Base-by-base conservation (phyloP, 2,113 vertebrate genomes). In the Ceratotherium simum region DNA sequence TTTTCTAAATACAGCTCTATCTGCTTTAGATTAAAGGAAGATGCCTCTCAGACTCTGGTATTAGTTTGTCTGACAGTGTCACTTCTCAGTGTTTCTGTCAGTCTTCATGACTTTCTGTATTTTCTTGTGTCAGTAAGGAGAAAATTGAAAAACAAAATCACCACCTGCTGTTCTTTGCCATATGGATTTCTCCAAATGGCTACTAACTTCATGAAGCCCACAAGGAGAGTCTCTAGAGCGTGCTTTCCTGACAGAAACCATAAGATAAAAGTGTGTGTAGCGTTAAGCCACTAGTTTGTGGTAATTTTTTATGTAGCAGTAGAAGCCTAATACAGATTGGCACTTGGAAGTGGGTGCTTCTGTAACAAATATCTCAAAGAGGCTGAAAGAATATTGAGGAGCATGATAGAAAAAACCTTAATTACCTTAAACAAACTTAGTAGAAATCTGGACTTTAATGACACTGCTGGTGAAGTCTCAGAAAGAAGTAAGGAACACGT, bases 361-460 rank as follows among this genome's bases (percentile, higher is more conserved):
- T 81, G 36, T 62, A 72, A 80, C 54, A 94, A 81, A 81, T 69
- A 69, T 86, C 51, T 79, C 27, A 36, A 70, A 86, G 21, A 78
- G 69, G 27, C 42, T 78, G 20, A 65, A 54, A 46, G 21, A 92
- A 48, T 60, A 48, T 69, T 79, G 51, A 93, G 36, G 33, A 48
- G 16, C 31, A 87, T 60, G 29, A 14, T 10, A 14, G 21, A 80
- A 79, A 79, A 79, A 48, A 54, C 31, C 62, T 69, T 46, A 69
- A 79, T 79, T 78, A 42, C n/a, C 39, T 79, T 79, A 23, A 58
- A 56, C 6, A 81, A n/a, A 54, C 18, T 80, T 91, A 88, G 3
- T 51, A 97, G 67, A 79, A 83, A 64, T 76, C 39, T 90, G 42
- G 65, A 75, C 21, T 85, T 92, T 62, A 90, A 73, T 79, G 82